Conservation (phyloP, 2,888 invertebrate genomes). For the Melangyna quadrimaculata region DNA sequence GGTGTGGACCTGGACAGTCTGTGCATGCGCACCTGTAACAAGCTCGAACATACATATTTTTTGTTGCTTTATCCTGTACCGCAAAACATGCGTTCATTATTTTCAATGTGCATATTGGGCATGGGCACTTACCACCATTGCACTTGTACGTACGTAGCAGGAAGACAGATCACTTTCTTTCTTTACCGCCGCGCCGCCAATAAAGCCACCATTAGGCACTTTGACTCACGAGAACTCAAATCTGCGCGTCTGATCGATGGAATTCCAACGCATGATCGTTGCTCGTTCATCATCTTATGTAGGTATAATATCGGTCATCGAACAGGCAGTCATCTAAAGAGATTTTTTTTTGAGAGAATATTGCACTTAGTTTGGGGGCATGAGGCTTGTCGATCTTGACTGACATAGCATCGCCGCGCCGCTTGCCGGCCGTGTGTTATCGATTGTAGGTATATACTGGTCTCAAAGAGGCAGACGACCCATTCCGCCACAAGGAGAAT, state of each 20-base stretch:
- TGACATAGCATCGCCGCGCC: background rate
- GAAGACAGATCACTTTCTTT: slow-evolving; percentile 68
- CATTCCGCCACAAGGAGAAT: slow-evolving; percentile 67
- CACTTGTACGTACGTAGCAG: slow-evolving; percentile 32
- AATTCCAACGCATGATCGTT: slow-evolving; percentile 67
- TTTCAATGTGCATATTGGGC: slow-evolving; percentile 2
- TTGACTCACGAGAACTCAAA: slow-evolving; percentile 43
- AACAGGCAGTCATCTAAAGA: slow-evolving; percentile 20
- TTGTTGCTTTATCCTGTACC: background rate
- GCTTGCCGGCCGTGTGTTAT: background rate
- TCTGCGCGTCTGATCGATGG: slow-evolving; percentile 60
- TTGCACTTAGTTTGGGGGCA: slow-evolving; percentile 6
- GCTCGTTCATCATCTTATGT: slow-evolving; percentile 62
- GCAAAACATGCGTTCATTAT: slow-evolving; percentile 15
- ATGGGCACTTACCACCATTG: background rate
- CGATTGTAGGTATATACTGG: background rate
- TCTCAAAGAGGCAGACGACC: slow-evolving; percentile 34
- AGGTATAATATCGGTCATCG: slow-evolving; percentile 64
- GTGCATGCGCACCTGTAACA: slow-evolving; percentile 52
- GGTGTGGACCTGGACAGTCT: slow-evolving; percentile 2
- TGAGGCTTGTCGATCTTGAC: background rate
- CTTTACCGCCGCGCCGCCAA: slow-evolving; percentile 4
- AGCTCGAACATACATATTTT: background rate
- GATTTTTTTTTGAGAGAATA: slow-evolving; percentile 43
- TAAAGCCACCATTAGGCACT: background rate